Conservation (phyloP, 2,888 invertebrate species). For the Uropetala carovei region DNA sequence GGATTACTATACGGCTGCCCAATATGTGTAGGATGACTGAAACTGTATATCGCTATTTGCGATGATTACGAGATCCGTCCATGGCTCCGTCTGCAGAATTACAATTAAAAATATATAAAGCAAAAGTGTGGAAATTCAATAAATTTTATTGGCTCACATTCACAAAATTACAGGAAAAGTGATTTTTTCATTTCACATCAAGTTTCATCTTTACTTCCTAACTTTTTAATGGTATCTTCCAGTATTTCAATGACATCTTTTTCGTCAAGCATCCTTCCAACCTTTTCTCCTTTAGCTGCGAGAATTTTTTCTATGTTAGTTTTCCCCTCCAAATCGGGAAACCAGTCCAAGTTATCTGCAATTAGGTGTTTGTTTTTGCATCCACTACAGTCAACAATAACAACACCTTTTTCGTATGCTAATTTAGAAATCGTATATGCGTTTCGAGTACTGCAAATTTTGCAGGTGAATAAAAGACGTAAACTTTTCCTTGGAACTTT, state of each 20-base stretch:
- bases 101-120: not conserved
- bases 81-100: too few species aligned
- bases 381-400: constrained; percentile 92
- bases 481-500: constrained; percentile 75
- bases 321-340: constrained; percentile 84
- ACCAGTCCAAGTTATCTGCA: constrained; percentile 98
- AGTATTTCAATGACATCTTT: constrained; percentile 38
- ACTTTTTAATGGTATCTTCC: constrained; percentile 8
- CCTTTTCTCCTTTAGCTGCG: constrained; percentile 90
- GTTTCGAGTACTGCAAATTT: constrained; percentile 88
- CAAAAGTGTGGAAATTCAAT: not conserved
- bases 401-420: constrained; percentile 92
- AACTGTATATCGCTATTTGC: too few species aligned
- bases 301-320: constrained; percentile 94
- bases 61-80: too few species aligned
- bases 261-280: constrained; percentile 72
- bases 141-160: not conserved
- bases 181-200: not conserved
- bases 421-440: constrained; percentile 88
- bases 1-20: not conserved
- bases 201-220: not conserved
- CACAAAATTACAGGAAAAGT: not conserved
- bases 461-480: constrained; percentile 90
- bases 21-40: not conserved
- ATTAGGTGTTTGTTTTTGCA: constrained; percentile 95